Base-by-base conservation (phyloP, 1,140 invertebrate species). In the Drosophila azteca region DNA sequence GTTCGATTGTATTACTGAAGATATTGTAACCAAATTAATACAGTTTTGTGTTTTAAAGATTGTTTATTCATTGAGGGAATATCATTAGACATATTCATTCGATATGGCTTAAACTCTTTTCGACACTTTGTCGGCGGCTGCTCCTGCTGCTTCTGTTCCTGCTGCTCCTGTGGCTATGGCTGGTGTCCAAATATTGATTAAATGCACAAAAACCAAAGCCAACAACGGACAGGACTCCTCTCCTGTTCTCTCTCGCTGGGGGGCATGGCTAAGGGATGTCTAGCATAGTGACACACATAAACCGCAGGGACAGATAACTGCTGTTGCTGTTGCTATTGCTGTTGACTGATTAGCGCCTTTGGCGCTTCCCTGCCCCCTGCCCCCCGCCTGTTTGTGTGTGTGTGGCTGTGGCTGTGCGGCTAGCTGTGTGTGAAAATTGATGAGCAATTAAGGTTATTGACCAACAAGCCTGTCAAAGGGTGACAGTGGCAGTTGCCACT, bases 391-490 rank as follows among this genome's bases (percentile, higher is more conserved):
- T 11, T 48, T 57, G 5, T 61, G 46, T 49, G 46, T 49, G 35
- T 11, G 44, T 57, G 5, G 58, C 43, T 49, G 17, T 20, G 35
- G 45, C 31, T 51, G n/a, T n/a, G n/a, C n/a, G n/a, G n/a, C n/a
- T n/a, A n/a, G n/a, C n/a, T n/a, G 53, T 29, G 35, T 76, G 41
- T 60, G 69, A 65, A 80, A 80, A 85, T 80, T 85, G 81, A 77
- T 85, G 81, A 85, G 65, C 81, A 85, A 85, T 85, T 85, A 85
- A 85, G 81, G 81, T 85, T 85, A 81, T 85, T 85, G 81, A 87
- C 81, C 81, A 85, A 70, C 26, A 44, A 52, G 44, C 22, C 26
- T 54, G 58, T 39, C 50, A 45, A 50, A 63, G n/a, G 60, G 67
- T 44, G 43, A 4, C 45, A 62, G 39, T 35, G 4, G 24, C 24